A percentile compares a stretch with the other conserved stretches of the same genome.
Conservation (phyloP, 1,140 invertebrate genomes). For the Rhyacophila brunnea region DNA sequence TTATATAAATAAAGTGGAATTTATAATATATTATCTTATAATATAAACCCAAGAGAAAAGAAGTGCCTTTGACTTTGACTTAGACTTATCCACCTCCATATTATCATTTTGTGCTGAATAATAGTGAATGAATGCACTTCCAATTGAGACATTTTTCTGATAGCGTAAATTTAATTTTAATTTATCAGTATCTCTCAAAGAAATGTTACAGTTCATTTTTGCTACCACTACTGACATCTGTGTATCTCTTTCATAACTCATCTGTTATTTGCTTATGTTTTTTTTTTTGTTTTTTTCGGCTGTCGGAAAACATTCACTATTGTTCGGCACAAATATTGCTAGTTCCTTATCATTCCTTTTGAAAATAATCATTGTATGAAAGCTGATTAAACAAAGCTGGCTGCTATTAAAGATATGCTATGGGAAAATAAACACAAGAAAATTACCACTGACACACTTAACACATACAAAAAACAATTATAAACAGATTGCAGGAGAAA, state of each 20-base stretch:
- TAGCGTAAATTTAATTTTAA: not conserved
- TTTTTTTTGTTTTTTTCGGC: slow-evolving; percentile 22
- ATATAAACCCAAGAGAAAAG: slow-evolving; percentile 1
- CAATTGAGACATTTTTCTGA: slow-evolving; percentile 32
- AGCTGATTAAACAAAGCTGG: not conserved
- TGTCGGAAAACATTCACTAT: slow-evolving; percentile 61
- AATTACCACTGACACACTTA: no score
- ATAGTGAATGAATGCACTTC: slow-evolving; percentile 59
- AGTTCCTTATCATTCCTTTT: not conserved
- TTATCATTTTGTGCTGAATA: slow-evolving; percentile 49
- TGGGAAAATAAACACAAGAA: not conserved
- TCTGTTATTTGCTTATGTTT: slow-evolving; percentile 32
- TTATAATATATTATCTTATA: slow-evolving; percentile 3
- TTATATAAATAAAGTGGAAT: slow-evolving; percentile 5
- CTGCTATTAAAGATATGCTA: not conserved
- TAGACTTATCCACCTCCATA: not conserved
- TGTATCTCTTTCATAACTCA: slow-evolving; percentile 1
- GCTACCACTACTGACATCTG: no score
- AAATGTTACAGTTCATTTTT: not conserved
- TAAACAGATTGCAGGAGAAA: no score
- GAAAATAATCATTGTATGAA: no score
- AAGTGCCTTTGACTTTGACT: slow-evolving; percentile 3
- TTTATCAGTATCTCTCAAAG: not conserved
- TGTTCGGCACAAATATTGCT: slow-evolving; percentile 68
- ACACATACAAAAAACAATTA: no score